Evolutionary conservation across 2,888 invertebrate species (phyloP), one percentile per base, ranked within the genome.

Genomic region (Drosophila phalerata): DNA sequence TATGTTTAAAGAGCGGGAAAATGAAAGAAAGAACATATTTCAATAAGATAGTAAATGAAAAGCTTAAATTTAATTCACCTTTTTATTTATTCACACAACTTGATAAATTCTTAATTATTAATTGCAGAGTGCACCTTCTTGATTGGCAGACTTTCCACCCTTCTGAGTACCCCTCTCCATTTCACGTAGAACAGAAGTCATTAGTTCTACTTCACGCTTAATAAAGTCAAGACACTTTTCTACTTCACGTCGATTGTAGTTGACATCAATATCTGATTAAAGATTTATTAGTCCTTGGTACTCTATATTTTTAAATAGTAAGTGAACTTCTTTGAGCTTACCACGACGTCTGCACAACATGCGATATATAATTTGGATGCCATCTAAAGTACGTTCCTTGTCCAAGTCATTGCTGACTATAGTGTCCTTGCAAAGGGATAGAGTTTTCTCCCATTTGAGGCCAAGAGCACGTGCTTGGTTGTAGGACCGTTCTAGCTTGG

Each of bases 391-490:
- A 5, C 91, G 90, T 37, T 88, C 88, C 61, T 88, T 91, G 63
- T 88, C 89, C 15, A 90, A 66, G 25, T 89, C 88, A 67, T 91
- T 89, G 2, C 72, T 72, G 10, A 71, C 74, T 0, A 92, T 85
- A 1, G 73, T 67, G 51, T 91, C 85, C 72, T 92, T 92, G 32
- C 91, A 88, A 5, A 73, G 73, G 1, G 87, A 84, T 10, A 92
- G 42, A 9, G 91, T 88, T 53, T 90, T 92, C 62, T 93, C 92
- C 92, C 92, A 92, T 51, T 88, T 90, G 0, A 90, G 73, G 28
- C 91, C 90, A 45, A 90, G 85, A 1, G 78, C 65, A 1, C 86
- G 85, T 2, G 92, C 86, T 10, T 88, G 60, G 28, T 89, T 90
- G 30, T 92, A 92, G 1, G 86, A 85, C n/a, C 91, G 85, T 58